phyloP scores from a whole-genome alignment of 2,797 vertebrate genomes.

The Chaetodon trifasciatus region DNA sequence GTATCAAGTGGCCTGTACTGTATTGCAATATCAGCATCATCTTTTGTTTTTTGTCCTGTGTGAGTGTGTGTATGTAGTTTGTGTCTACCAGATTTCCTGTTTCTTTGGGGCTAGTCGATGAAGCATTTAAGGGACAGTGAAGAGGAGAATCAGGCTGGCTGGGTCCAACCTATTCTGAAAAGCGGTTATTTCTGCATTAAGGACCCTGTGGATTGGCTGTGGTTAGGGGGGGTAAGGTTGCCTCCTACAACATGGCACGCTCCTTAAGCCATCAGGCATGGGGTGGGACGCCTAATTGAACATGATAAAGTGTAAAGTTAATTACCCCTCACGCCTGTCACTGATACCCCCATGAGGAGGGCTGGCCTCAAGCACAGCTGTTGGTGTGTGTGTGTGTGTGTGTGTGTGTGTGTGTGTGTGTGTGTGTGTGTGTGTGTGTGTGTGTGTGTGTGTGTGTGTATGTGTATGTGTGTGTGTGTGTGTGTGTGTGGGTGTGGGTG shows the following conservation, averaged over 20 bases:
- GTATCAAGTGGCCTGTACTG: neutral
- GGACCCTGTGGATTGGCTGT: constrained; percentile 84
- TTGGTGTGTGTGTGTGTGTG: constrained; percentile 79
- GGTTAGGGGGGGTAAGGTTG: constrained; percentile 80
- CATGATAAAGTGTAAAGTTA: constrained; percentile 99
- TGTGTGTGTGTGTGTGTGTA: constrained; percentile 62
- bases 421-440: constrained; percentile 88
- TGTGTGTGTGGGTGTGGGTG: constrained; percentile 68
- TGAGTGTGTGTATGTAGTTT: constrained; percentile 2
- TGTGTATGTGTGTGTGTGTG: constrained; percentile 86
- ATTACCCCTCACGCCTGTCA: constrained; percentile 99
- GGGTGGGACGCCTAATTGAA: constrained; percentile 98
- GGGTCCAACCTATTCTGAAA: constrained; percentile 68
- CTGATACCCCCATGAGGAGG: constrained; percentile 90
- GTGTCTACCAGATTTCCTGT: constrained; percentile 7
- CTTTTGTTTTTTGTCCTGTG: neutral
- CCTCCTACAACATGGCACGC: constrained; percentile 89
- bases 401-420: constrained; percentile 54
- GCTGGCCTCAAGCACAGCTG: constrained; percentile 96
- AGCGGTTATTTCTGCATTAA: constrained; percentile 81
- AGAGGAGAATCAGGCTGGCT: constrained; percentile 60
- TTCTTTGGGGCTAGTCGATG: constrained; percentile 35
- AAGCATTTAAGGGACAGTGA: constrained; percentile 54
- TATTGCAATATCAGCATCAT: neutral
- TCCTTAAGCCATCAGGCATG: constrained; percentile 97